A percentile compares a stretch with the other conserved stretches of the same genome.
phyloP scores from a whole-genome alignment of 1,140 invertebrate genomes.

The Drosophila navojoa region DNA sequence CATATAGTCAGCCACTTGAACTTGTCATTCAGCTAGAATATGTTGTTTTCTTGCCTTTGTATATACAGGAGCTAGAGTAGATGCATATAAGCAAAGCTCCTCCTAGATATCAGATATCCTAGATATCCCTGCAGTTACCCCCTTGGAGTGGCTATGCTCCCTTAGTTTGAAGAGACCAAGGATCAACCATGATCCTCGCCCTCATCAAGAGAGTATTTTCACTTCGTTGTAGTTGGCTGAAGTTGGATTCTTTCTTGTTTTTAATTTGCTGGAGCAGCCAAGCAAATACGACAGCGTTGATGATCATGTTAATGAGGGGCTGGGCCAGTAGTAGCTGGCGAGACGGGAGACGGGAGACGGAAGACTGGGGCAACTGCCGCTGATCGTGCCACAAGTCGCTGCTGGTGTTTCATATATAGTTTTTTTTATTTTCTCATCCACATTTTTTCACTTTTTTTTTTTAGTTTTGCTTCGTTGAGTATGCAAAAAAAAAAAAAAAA shows the following conservation, averaged over 20 bases:
- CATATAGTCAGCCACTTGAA: not conserved
- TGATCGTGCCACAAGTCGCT: conserved; percentile 54
- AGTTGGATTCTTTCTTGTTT: conserved; percentile 27
- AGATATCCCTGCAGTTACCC: too few relatives aligned
- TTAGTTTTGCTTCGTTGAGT: conserved; percentile 7
- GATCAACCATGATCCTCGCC: too few relatives aligned
- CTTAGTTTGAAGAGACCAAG: too few relatives aligned
- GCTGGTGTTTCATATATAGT: conserved; percentile 54
- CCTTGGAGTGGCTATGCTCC: too few relatives aligned
- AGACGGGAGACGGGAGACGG: conserved; percentile 1
- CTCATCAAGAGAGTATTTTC: not conserved
- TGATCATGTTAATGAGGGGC: conserved; percentile 82
- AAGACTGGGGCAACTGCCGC: not conserved
- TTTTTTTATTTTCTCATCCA: not conserved
- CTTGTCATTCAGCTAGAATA: not conserved
- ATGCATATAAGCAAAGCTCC: too few relatives aligned
- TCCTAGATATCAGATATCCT: too few relatives aligned
- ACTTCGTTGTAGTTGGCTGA: not conserved
- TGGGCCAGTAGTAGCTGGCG: conserved; percentile 26
- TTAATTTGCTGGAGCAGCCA: conserved; percentile 68
- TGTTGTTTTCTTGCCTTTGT: too few relatives aligned
- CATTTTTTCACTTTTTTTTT: conserved; percentile 4
- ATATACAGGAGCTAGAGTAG: too few relatives aligned
- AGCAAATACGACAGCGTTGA: conserved; percentile 82
- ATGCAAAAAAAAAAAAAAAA: conserved; percentile 74